phyloP scores from a whole-genome alignment of 2,888 invertebrate genomes.

The Malthinus flaveolus region DNA sequence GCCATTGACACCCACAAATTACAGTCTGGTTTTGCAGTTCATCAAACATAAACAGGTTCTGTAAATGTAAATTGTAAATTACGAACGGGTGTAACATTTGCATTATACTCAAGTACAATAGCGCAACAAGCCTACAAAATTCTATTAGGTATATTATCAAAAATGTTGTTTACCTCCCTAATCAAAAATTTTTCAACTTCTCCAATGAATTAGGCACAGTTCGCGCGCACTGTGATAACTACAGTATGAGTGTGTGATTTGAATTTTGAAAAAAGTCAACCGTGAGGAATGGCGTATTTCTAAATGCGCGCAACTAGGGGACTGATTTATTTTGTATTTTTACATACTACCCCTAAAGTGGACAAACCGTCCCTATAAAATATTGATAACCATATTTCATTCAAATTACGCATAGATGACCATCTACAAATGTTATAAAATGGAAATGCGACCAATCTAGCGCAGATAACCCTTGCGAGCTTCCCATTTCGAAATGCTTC shows the following conservation, averaged over 20 bases:
- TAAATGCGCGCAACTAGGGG: constrained; percentile 4
- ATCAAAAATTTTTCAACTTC: too few relatives aligned
- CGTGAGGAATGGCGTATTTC: background rate
- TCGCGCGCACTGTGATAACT: too few relatives aligned
- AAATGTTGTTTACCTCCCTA: too few relatives aligned
- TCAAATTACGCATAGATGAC: constrained; percentile 50
- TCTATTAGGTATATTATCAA: too few relatives aligned
- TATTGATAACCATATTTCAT: constrained; percentile 36
- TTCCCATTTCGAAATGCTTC: constrained; percentile 48
- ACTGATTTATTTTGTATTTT: constrained; percentile 21
- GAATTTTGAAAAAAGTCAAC: too few relatives aligned
- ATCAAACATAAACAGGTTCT: constrained; percentile 39
- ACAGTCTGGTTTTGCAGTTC: constrained; percentile 30
- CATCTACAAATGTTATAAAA: constrained; percentile 50
- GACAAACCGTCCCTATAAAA: constrained; percentile 20
- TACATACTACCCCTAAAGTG: constrained; percentile 9
- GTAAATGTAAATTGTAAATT: constrained; percentile 37
- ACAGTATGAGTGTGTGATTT: too few relatives aligned
- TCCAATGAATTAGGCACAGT: too few relatives aligned
- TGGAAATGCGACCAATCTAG: constrained; percentile 49
- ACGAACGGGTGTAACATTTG: constrained; percentile 34
- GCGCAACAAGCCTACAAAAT: constrained; percentile 9
- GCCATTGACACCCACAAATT: constrained; percentile 32
- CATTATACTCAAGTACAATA: constrained; percentile 31
- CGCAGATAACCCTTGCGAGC: constrained; percentile 49